Evolutionary conservation across 2,113 vertebrate genomes (phyloP), one percentile per base, ranked within the genome.

Genomic region (Cacatua alba): DNA sequence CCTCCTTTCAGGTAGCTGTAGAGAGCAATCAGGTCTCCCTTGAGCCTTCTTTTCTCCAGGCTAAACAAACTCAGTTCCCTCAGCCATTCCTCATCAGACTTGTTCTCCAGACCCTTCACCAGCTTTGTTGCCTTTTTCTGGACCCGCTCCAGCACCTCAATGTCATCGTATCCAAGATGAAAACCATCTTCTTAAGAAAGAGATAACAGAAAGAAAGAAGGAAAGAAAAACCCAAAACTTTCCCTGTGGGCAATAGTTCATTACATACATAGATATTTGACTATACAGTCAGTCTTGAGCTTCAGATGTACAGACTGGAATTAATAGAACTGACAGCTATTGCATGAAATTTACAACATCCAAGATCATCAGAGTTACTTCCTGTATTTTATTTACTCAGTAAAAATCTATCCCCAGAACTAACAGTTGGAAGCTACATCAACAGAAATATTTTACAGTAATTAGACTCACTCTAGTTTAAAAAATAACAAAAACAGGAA

Each of bases 321-420:
- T 91, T 94, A 93, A 93, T 69, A 80, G 55, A 96, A 43, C 53
- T 90, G 72, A 94, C 26, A 89, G 21, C 51, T 87, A 55, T 17
- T 92, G 46, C 83, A 83, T 94, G 85, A 80, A 90, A 96, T 90
- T 95, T 75, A 83, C 29, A 89, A 55, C 20, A 86, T 70, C 29
- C 35, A 79, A 83, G 83, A 97, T 80, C 89, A 96, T 84, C 89
- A 88, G 25, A 76, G 35, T 79, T 95, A 63, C 26, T 96, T 97
- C 86, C 82, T 78, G 57, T 21, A 37, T 11, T 86, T 67, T 94
- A 65, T 94, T 97, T 97, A 80, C 39, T 94, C 79, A 94, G 24
- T n/a, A 81, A 89, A 60, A 96, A 60, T 33, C 12, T 87, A 51
- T 91, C 21, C 46, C 17, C 53, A 65, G 35, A 81, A 94, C n/a